Percentiles rank a stretch among this genome's conserved stretches.
Conservation (phyloP, 2,888 invertebrate genomes). For the Schizaphis graminum region DNA sequence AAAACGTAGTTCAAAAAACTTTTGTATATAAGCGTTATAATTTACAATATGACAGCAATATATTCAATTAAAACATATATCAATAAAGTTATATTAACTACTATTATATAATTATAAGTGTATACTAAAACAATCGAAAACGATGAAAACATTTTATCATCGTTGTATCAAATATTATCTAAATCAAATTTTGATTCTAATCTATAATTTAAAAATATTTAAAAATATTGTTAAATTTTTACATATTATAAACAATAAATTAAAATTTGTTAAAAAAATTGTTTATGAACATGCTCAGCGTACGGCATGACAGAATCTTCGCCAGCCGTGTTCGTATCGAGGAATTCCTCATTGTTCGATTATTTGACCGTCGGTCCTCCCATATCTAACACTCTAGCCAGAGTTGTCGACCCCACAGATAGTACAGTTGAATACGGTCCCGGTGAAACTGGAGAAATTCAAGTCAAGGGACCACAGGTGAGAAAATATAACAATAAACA, state of each 20-base stretch:
- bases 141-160: not conserved
- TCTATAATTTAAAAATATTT: too few species aligned
- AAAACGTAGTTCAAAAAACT: not conserved
- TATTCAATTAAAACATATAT: not conserved
- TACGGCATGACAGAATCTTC: constrained; percentile 74
- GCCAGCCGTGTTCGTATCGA: constrained; percentile 76
- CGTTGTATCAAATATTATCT: not conserved
- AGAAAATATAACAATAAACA: constrained; percentile 52
- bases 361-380: constrained; percentile 73
- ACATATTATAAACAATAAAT: not conserved
- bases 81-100: not conserved
- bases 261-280: not conserved
- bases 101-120: not conserved
- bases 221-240: too few species aligned
- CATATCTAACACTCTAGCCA: constrained; percentile 79
- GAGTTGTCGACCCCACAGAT: constrained; percentile 75
- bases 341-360: constrained; percentile 74
- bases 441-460: constrained; percentile 80
- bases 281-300: constrained; percentile 36
- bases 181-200: not conserved
- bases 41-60: not conserved
- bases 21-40: not conserved
- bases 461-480: constrained; percentile 82
- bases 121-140: not conserved
- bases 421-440: constrained; percentile 75